phyloP scores from a whole-genome alignment of 2,888 invertebrate genomes.

The Copidosoma aretas region DNA sequence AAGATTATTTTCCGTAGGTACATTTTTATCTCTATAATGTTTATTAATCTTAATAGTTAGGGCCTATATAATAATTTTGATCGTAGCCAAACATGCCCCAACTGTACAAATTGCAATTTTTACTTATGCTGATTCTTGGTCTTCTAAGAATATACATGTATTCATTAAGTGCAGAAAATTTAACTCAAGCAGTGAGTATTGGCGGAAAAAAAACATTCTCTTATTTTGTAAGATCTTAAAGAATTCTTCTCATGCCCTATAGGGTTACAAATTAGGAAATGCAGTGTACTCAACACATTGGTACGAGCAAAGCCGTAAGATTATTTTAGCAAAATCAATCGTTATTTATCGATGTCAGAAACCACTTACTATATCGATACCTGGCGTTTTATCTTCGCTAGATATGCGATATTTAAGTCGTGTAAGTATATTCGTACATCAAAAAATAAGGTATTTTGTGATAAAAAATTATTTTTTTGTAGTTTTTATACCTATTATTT shows the following conservation, averaged over 20 bases:
- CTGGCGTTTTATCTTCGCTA: background rate
- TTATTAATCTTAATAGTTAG: background rate
- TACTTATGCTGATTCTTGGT: background rate
- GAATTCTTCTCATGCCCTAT: background rate
- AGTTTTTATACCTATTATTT: conserved; percentile 10
- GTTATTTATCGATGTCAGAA: conserved; percentile 12
- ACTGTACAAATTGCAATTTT: background rate
- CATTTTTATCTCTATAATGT: background rate
- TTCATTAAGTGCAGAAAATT: background rate
- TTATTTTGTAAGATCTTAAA: too few species aligned
- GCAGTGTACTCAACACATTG: conserved; percentile 1
- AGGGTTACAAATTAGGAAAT: background rate
- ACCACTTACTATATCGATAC: background rate
- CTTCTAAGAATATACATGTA: background rate
- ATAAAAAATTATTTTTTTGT: background rate
- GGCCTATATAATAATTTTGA: background rate
- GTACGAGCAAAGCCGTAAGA: conserved; percentile 1
- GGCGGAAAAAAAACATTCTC: too few species aligned
- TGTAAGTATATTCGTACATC: background rate
- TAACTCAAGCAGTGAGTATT: background rate
- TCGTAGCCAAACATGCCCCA: background rate
- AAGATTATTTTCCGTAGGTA: conserved; percentile 2
- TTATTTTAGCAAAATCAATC: conserved; percentile 10
- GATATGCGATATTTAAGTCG: conserved; percentile 3
- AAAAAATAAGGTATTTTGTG: background rate